These are phyloP conservation scores for Austrofundulus limnaeus DNA, from an alignment of 2,113 vertebrate species.

Conservation along the genomic window DNA sequence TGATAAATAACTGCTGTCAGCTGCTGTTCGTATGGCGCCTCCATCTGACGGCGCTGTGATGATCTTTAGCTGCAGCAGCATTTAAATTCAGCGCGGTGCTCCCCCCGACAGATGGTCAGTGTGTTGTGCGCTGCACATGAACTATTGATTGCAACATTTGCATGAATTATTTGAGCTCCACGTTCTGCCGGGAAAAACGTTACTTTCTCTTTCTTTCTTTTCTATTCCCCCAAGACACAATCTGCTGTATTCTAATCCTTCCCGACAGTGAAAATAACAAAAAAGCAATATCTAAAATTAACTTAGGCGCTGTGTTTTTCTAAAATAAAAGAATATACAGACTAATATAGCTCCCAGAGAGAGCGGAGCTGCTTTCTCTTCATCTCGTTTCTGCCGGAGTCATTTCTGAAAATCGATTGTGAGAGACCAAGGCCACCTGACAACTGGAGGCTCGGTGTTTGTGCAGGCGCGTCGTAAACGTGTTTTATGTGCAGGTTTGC, in stretches of 20 bases:
- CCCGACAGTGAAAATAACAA: slow-evolving; percentile 35
- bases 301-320: background rate
- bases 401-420: slow-evolving; percentile 18
- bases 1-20: slow-evolving; percentile 30
- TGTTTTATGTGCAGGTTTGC: slow-evolving; percentile 1
- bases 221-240: slow-evolving; percentile 28
- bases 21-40: slow-evolving; percentile 1
- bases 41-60: slow-evolving; percentile 16
- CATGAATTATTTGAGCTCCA: slow-evolving; percentile 69
- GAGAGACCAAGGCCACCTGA: slow-evolving; percentile 20
- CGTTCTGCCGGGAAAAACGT: slow-evolving; percentile 39
- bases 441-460: background rate
- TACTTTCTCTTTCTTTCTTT: slow-evolving; percentile 2
- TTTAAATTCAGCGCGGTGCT: slow-evolving; percentile 44
- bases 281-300: slow-evolving; percentile 16
- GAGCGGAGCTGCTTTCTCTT: background rate
- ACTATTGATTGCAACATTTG: slow-evolving; percentile 70
- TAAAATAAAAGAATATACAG: slow-evolving; percentile 8
- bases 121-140: slow-evolving; percentile 57
- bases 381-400: background rate
- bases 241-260: slow-evolving; percentile 52
- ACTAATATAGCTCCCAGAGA: background rate
- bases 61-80: slow-evolving; percentile 25
- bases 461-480: background rate
- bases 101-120: slow-evolving; percentile 57